Evolutionary conservation across 2,797 vertebrate genomes (phyloP).

Genomic region (Enteromius thamalakanensis): DNA sequence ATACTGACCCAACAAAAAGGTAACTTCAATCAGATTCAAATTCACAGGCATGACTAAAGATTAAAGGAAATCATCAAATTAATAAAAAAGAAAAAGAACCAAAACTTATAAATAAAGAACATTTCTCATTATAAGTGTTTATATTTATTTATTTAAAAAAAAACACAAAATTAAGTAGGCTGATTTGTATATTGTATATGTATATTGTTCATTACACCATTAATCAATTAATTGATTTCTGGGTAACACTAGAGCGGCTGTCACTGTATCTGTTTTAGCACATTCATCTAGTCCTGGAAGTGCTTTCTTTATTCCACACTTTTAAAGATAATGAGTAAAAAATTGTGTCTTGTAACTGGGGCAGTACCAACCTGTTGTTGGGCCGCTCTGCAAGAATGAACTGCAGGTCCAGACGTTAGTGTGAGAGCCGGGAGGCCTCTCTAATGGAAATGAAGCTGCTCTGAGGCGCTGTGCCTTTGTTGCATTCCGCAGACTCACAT

Average conservation of each 20-base stretch:
- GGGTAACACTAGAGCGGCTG: background rate
- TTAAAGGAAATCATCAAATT: background rate
- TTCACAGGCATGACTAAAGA: background rate
- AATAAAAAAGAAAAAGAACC: background rate
- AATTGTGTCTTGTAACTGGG: slow-evolving; percentile 1
- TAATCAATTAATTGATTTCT: too few species aligned
- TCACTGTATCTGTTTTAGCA: background rate
- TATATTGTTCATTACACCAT: background rate
- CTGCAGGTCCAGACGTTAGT: slow-evolving; percentile 69
- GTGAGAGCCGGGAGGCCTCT: slow-evolving; percentile 73
- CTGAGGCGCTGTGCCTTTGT: slow-evolving; percentile 70
- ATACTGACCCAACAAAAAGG: slow-evolving; percentile 40
- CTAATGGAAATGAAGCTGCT: slow-evolving; percentile 77
- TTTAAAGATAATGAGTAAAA: slow-evolving; percentile 9
- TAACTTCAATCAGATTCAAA: slow-evolving; percentile 36
- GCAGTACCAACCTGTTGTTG: slow-evolving; percentile 59
- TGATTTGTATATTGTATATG: background rate
- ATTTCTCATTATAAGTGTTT: background rate
- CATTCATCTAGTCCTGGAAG: background rate
- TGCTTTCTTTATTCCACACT: slow-evolving; percentile 9
- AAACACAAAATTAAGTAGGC: background rate
- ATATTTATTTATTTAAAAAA: background rate
- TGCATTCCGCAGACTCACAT: slow-evolving; percentile 72
- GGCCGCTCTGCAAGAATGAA: slow-evolving; percentile 71
- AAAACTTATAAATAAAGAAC: background rate